Base-by-base conservation (phyloP, 2,888 invertebrate species). In the Zeuzera pyrina region DNA sequence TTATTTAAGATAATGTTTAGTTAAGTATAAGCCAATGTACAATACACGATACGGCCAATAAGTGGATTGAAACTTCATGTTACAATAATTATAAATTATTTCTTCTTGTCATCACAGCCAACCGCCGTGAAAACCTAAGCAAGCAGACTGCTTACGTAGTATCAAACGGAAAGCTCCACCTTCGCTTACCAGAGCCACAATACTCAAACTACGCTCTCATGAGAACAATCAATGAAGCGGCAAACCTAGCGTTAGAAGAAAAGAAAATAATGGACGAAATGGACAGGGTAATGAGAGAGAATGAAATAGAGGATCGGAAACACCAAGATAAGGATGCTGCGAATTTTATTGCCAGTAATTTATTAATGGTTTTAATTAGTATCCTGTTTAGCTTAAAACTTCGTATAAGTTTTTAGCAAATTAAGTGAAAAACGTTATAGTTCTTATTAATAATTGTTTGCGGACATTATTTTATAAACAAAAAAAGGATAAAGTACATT, bases 181-280 rank as follows among this genome's bases (percentile, higher is more conserved):
- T 84, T 0, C 57, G 76, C 0, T 39, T 79, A 0, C 78, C 83
- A 0, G 46, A 62, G 4, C 52, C 54, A 0, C 57, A 69, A 11
- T 65, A 56, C 35, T 48, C 61, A 0, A 90, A 90, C 56, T 94
- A 89, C 65, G 89, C 90, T 0, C 67, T 94, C 0, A 85, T 94
- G 76, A 85, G 89, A 29, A 85, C 89, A 0, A 89, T 94, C 31
- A 91, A 93, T 54, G 86, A 87, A 35, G 90, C 88, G 0, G 77
- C 91, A 1, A 67, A 76, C 0, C 58, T 88, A 5, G 76, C 88
- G 0, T 56, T 85, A 44, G 79, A 83, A 52, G 85, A 87, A 45
- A 83, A 83, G 52, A 71, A 71, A 33, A 86, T 88, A 29, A 35
- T 68, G 6, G 71, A 76, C 12, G 85, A 84, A 45, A 74, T 84